Evolutionary conservation across 2,888 invertebrate genomes (phyloP), one percentile per base, ranked within the genome.

Genomic region (Drosophila multiciliata): DNA sequence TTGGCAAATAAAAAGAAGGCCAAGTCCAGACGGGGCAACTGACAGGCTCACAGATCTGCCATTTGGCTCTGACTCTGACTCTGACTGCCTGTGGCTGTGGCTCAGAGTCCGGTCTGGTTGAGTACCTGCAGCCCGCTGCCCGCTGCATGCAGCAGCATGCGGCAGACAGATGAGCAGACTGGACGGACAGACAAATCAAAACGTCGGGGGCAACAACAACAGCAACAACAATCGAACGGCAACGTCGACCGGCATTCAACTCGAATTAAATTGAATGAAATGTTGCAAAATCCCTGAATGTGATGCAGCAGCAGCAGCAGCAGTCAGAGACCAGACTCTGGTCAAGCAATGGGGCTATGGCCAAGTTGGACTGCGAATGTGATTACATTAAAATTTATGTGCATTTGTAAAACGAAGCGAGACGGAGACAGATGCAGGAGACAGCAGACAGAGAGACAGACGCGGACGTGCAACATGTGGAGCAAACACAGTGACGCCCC

Each of bases 311-410:
- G 45, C 33, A 50, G 52, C 23, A 59, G 36, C 66, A 42, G 20
- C 38, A 70, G 38, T 20, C 60, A 42, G 57, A 58, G 38, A 42
- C 54, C 66, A 49, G 40, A 49, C 33, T 26, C 40, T 38, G 71
- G 72, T 72, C 72, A 71, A 71, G 70, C 71, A 26, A 52, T 58
- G 62, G 58, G 49, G 60, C 55, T 61, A 52, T 72, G 66, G 78
- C 68, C 78, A 77, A 68, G 69, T 61, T 63, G 69, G 80, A 78
- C 80, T 86, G 83, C 61, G 89, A 77, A 87, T 89, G 90, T 90
- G 89, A 88, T 91, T 89, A 87, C 89, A 91, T 90, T 90, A 87
- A 87, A 89, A 89, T 89, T 91, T 89, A 89, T 89, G 89, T 90
- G 89, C 90, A 91, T 89, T 89, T 89, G 79, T 87, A 88, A 89